Evolutionary conservation across 2,113 vertebrate species (phyloP), one percentile per base, ranked within the genome.

Genomic region (Larimichthys polyactis): DNA sequence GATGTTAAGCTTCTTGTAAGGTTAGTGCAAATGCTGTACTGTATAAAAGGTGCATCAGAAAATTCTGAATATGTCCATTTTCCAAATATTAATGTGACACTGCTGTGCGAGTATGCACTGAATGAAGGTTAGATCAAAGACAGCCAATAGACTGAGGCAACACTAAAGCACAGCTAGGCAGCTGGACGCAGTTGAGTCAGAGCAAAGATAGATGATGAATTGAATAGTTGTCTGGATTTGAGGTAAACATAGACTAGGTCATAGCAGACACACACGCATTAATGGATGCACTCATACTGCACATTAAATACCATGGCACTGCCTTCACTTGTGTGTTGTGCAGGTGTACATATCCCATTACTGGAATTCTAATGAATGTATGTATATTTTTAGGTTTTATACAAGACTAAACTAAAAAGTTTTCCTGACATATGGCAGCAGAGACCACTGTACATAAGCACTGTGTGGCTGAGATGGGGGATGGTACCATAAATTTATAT

Each of bases 101-200:
- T 51, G 49, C 62, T 46, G 49, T 27, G 22, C 20, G 32, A 40
- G n/a, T 46, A 70, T 6, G 27, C n/a, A 54, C n/a, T 27, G 17
- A 55, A 24, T 80, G 68, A 66, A 81, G 79, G 68, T 69, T 44
- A 51, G 46, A 62, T 75, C 43, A 86, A 68, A 82, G 78, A 58
- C 57, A 64, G 16, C 22, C 52, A 68, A 51, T 11, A 74, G 51
- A 67, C 49, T 54, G 32, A 75, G 54, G 36, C 64, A 14, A 59
- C 17, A 22, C 40, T 19, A 60, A 48, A 78, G 73, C 36, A 46
- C 55, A 69, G 10, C 15, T 66, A 68, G 66, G 20, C 66, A 78
- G 75, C 70, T 40, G 27, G 29, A 51, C 24, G 75, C 62, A 48
- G 74, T 9, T 78, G 78, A 82, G 14, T 71, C 64, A 59, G 66